phyloP scores from a whole-genome alignment of 1,140 invertebrate species.

The Drosophila erecta region DNA sequence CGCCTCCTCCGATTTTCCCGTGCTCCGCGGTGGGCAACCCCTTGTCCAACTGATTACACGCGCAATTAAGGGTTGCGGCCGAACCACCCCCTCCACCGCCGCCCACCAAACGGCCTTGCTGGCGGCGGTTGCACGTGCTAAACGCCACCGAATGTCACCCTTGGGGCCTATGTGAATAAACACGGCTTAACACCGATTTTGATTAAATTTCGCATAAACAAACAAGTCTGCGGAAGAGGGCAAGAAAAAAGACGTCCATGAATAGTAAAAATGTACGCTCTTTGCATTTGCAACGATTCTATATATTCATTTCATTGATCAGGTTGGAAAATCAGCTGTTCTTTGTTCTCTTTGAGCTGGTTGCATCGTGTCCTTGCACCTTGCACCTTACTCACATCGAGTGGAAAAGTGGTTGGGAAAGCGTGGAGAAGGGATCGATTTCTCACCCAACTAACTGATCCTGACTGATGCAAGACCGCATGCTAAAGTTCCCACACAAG shows the following conservation, averaged over 20 bases:
- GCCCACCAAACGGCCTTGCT: conserved; percentile 45
- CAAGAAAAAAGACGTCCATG: too few relatives aligned
- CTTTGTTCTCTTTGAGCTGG: too few relatives aligned
- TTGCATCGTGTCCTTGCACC: too few relatives aligned
- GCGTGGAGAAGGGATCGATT: conserved; percentile 28
- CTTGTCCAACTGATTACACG: conserved; percentile 63
- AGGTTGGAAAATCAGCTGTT: too few relatives aligned
- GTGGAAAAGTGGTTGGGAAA: not conserved
- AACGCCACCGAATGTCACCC: conserved; percentile 61
- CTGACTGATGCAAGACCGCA: conserved; percentile 37
- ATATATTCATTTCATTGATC: too few relatives aligned
- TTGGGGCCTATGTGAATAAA: conserved; percentile 57
- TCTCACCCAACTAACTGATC: conserved; percentile 1
- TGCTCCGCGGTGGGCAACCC: conserved; percentile 17
- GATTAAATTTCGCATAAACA: conserved; percentile 70
- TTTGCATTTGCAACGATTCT: too few relatives aligned
- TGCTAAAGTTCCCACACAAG: conserved; percentile 62
- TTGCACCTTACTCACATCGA: too few relatives aligned
- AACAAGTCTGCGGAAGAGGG: not conserved
- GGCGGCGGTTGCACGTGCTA: conserved; percentile 75
- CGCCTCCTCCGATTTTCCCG: conserved; percentile 2
- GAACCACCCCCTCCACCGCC: conserved; percentile 9
- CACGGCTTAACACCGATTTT: conserved; percentile 69
- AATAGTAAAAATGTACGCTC: too few relatives aligned
- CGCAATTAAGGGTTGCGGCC: conserved; percentile 76